Evolutionary conservation across 2,888 invertebrate genomes (phyloP).

Genomic region (Endomychus coccineus): DNA sequence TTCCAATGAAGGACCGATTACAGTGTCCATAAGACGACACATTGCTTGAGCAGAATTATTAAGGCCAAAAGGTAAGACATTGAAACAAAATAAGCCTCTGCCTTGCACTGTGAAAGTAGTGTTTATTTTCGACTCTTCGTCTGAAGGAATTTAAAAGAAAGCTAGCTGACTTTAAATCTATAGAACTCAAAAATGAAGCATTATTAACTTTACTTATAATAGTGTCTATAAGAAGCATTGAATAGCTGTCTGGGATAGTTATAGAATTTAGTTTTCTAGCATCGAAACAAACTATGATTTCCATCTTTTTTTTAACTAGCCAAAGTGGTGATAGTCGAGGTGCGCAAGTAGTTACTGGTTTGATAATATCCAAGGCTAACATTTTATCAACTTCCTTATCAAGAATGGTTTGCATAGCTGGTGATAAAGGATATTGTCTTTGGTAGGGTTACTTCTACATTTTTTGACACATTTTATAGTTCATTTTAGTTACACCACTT

Average conservation of each 20-base stretch:
- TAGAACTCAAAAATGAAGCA: conserved; percentile 5
- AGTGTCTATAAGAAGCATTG: conserved; percentile 6
- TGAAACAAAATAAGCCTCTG: conserved; percentile 3
- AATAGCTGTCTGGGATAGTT: conserved; percentile 5
- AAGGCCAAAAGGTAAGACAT: conserved; percentile 5
- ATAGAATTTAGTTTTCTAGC: conserved; percentile 4
- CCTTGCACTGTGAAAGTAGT: conserved; percentile 4
- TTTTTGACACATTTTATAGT: conserved; percentile 8
- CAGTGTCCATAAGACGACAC: conserved; percentile 5
- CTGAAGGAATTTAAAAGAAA: conserved; percentile 8
- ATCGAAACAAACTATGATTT: conserved; percentile 6
- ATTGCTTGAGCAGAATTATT: conserved; percentile 7
- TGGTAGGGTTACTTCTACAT: not conserved
- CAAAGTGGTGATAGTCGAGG: conserved; percentile 9
- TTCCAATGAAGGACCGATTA: conserved; percentile 7
- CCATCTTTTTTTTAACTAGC: conserved; percentile 2
- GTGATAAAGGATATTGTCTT: conserved; percentile 5
- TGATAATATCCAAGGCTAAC: conserved; percentile 4
- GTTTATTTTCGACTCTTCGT: conserved; percentile 5
- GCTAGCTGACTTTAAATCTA: conserved; percentile 10
- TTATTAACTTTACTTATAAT: conserved; percentile 5
- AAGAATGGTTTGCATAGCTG: conserved; percentile 2
- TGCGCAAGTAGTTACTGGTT: not conserved
- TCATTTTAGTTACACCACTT: not conserved
- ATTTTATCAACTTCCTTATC: conserved; percentile 5